These are phyloP conservation scores for Eilema depressum DNA, from an alignment of 2,888 invertebrate species.

Conservation along the genomic window DNA sequence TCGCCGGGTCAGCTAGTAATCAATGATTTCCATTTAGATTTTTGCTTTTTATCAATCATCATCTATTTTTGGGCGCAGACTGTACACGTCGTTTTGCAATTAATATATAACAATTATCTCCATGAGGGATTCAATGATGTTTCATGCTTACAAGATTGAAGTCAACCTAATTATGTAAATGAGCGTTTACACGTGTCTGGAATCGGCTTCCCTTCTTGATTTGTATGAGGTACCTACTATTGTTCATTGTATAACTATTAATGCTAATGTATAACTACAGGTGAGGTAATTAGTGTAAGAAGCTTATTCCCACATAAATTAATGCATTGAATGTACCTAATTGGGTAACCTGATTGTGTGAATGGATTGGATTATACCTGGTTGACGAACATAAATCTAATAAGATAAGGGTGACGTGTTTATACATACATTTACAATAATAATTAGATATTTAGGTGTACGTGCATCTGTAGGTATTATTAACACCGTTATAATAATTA, in stretches of 20 bases:
- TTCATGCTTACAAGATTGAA: not conserved
- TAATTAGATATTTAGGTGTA: too few species aligned
- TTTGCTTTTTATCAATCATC: too few species aligned
- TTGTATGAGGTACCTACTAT: not conserved
- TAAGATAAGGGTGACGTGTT: not conserved
- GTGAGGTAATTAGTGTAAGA: constrained; percentile 2
- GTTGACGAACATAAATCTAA: not conserved
- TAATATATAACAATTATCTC: not conserved
- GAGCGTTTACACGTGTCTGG: not conserved
- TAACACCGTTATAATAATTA: too few species aligned
- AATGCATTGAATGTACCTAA: not conserved
- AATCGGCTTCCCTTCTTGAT: not conserved
- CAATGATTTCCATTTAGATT: too few species aligned
- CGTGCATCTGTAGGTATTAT: too few species aligned
- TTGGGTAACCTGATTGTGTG: not conserved
- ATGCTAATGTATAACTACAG: not conserved
- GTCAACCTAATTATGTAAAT: not conserved
- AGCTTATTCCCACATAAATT: not conserved
- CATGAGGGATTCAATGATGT: too few species aligned
- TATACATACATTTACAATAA: too few species aligned
- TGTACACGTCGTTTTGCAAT: not conserved
- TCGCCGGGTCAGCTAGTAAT: too few species aligned
- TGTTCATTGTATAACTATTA: too few species aligned
- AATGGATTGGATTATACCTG: not conserved
- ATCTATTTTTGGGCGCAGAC: too few species aligned